Percentiles rank a stretch among this genome's conserved stretches.
Conservation (phyloP, 1,140 invertebrate genomes). For the Brachionus paranguensis region DNA sequence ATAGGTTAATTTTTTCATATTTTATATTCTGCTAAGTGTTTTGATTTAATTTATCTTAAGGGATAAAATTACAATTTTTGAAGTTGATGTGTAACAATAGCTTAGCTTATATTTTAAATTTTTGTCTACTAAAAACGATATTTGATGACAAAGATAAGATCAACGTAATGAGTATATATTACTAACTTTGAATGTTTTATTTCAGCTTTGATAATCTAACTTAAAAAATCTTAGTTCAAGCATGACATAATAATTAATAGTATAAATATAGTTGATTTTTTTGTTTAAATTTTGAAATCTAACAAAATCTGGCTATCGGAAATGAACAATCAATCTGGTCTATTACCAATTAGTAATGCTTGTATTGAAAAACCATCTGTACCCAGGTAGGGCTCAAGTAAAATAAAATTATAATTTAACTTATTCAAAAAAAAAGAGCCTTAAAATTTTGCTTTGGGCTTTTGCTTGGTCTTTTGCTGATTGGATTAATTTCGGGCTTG, state of each 20-base stretch:
- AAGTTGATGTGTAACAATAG: not conserved
- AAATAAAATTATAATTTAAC: not conserved
- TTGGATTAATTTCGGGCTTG: not conserved
- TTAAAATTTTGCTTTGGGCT: slow-evolving; percentile 16
- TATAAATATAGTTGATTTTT: not conserved
- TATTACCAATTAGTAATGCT: not conserved
- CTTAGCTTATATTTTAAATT: not conserved
- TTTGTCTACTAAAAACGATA: not conserved
- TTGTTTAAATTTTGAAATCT: not conserved
- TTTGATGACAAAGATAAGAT: not conserved
- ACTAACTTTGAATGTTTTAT: not conserved
- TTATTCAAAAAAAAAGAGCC: not conserved
- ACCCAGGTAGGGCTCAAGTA: not conserved
- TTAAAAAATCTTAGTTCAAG: not conserved
- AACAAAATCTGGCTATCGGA: not conserved
- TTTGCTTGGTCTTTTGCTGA: not conserved
- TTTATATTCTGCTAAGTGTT: not conserved
- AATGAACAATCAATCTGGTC: slow-evolving; percentile 7
- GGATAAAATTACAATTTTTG: not conserved
- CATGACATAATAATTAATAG: not conserved
- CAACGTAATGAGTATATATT: not conserved
- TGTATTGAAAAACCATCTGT: not conserved
- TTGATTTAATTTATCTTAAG: not conserved
- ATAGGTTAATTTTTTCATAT: not conserved
- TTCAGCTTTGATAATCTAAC: not conserved